phyloP scores from a whole-genome alignment of 2,888 invertebrate species.

The Ornithoptera priamus region DNA sequence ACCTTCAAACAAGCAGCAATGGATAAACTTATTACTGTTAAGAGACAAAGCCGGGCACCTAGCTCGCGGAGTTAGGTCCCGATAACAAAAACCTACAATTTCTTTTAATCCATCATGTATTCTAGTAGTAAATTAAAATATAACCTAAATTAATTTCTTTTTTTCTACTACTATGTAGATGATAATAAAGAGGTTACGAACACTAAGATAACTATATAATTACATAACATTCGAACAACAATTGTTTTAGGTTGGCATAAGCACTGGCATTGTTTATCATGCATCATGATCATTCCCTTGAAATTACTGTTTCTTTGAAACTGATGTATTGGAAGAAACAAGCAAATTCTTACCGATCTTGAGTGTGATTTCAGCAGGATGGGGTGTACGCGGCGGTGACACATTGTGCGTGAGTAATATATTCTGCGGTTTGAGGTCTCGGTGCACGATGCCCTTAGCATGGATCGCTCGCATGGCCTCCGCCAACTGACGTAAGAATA shows the following conservation, averaged over 20 bases:
- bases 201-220: too few species aligned
- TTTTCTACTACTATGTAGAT: too few species aligned
- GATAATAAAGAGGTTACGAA: too few species aligned
- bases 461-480: conserved; percentile 98
- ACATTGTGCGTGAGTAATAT: conserved; percentile 94
- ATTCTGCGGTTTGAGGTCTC: conserved; percentile 99
- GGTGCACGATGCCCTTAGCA: conserved; percentile 98
- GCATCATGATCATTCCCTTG: background rate
- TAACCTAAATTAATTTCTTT: too few species aligned
- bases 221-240: too few species aligned
- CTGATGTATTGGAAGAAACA: conserved; percentile 46
- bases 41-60: too few species aligned
- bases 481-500: conserved; percentile 97
- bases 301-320: background rate
- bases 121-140: too few species aligned
- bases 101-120: too few species aligned
- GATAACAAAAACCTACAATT: too few species aligned
- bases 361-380: conserved; percentile 91
- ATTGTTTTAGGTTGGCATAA: background rate
- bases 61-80: too few species aligned
- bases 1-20: too few species aligned
- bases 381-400: conserved; percentile 81
- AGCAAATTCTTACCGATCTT: conserved; percentile 89
- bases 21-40: too few species aligned
- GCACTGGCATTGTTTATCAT: background rate